Evolutionary conservation across 2,888 invertebrate genomes (phyloP), one percentile per base, ranked within the genome.

Genomic region (Sinotaia quadrata): DNA sequence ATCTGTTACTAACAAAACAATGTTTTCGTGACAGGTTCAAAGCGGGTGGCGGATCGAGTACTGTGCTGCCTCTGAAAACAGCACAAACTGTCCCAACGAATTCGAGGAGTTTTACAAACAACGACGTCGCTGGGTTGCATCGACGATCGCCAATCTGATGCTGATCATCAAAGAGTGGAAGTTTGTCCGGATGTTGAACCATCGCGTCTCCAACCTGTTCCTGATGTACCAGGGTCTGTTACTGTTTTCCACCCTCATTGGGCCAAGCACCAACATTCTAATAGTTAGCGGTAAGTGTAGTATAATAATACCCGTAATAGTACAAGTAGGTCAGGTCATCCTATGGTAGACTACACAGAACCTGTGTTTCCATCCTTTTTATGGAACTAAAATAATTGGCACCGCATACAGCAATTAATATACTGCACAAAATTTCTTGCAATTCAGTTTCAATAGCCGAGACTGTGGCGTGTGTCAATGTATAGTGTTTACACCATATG

Each of bases 41-140:
- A 80, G 80, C 69, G 86, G 86, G 1, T 86, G 86, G 86, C 67
- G 86, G 5, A 81, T 86, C 21, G 86, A 85, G 62, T 86, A 86
- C 71, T 85, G 85, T 68, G 86, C 86, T 0, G 84, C 84, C 0
- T 80, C 85, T 12, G 79, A 79, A 57, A 82, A 84, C 75, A 75
- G 79, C 58, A 86, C 86, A 1, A 80, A 82, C 66, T 85, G 84
- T 69, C 86, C 86, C 0, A 80, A 80, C 51, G 81, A 84, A 12
- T 86, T 85, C 75, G 85, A 85, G 49, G 86, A 86, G 69, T 86
- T 85, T 72, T 86, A 80, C 76, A 86, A 85, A 72, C 86, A 86
- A 67, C 59, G 86, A 36, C 62, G 86, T 12, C 74, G 86, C 10
- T 86, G 86, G 86, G 79, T 85, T 2, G 85, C 83, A 0, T 85